Base-by-base conservation (phyloP, 2,113 vertebrate genomes). In the Apodemus sylvaticus region DNA sequence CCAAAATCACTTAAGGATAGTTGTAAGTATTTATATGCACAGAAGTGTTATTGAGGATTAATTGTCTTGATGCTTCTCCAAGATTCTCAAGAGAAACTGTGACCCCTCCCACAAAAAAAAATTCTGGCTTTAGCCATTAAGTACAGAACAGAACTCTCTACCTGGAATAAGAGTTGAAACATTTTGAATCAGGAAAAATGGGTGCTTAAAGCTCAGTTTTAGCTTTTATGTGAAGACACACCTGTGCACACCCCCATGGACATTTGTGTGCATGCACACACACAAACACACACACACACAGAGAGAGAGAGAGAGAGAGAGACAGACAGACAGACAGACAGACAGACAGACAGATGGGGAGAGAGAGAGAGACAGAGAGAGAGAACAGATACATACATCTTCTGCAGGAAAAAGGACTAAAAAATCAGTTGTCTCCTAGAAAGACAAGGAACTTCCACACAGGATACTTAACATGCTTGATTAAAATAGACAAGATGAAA, bases 1-100 rank as follows among this genome's bases (percentile, higher is more conserved):
- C 78, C 95, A 95, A 97, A 93, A 94, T 94, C 51, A 89, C 26
- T 79, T 86, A 96, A 45, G 71, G 29, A 70, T 79, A 5, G 68
- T 89, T 94, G 78, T 34, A 55, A 90, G 45, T 64, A 83, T 90
- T 88, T 95, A 91, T 70, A 83, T 74, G 26, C n/a, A 94, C 14
- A 90, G 51, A 88, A 74, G 7, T 87, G 6, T 73, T 74, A 64
- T 19, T 66, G 14, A 31, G 48, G 36, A 93, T 77, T 92, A 92
- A 92, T 86, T 88, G 34, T 79, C 34, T 90, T n/a, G 26, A 16
- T 92, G 53, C 16, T 91, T 88, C 60, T 94, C 71, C 5, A 74
- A 87, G 39, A 95, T 14, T 42, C 34, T 8, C 58, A 90, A 60
- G 42, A 90, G 26, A 90, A 96, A 90, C 31, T 90, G 70, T 45